Base-by-base conservation (phyloP, 2,113 vertebrate species). In the Sprattus sprattus region DNA sequence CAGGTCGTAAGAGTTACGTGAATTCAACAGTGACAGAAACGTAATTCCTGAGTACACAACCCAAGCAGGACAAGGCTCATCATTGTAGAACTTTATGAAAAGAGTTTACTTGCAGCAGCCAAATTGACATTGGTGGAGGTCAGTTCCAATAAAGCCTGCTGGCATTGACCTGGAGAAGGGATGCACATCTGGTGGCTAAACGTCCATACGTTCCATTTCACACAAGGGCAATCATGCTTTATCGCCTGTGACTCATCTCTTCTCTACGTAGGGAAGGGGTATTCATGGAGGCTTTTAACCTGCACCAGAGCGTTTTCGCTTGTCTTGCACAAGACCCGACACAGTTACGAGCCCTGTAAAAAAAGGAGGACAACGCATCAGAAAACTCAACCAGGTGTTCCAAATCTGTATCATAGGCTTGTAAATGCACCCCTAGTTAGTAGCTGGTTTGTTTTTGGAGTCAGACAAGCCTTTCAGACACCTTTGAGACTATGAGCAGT, bases 301-400 rank as follows among this genome's bases (percentile, higher is more conserved):
- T 78, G 71, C 11, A 11, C 71, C 11, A 32, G 28, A 15, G 71
- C 28, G 0, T 78, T 78, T 78, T 78, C 32, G 15, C 71, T 78
- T 78, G 71, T 78, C 71, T 78, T 78, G 71, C 71, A 39, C 71
- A 78, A 78, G 71, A 32, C 71, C 71, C 13, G 11, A 32, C 28
- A 32, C 32, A 39, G 71, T 78, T 78, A 78, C 25, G 28, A 78
- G 71, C 71, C 71, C 28, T 15, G 71, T 78, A 78, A 78, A 78
- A 39, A 78, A 78, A 75, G 39, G 10, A 78, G 28, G 10, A 39
- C 32, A 78, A 78, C 28, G 15, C 15, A 15, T 9, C 64, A 15
- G 64, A 71, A 71, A 71, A 28, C 64, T 32, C 28, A 78, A 78
- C 71, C 71, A 78, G 71, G 71, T 78, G 71, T 78, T 78, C 71